phyloP scores from a whole-genome alignment of 1,140 invertebrate species.

The Medauroidea extradentata region DNA sequence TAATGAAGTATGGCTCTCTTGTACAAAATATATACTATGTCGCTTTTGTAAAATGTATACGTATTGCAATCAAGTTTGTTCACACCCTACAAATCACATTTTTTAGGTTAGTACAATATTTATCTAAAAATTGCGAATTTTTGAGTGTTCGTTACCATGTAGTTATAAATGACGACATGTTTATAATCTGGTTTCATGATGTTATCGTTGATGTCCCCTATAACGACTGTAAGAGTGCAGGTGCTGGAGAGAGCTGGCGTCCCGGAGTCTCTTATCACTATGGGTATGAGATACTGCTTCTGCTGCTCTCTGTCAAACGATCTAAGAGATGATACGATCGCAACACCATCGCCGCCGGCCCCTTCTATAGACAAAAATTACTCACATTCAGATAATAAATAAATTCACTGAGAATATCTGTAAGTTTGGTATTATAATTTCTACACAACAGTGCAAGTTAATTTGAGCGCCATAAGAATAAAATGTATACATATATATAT shows the following conservation, averaged over 20 bases:
- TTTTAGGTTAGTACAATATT: no score
- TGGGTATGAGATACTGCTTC: constrained; percentile 58
- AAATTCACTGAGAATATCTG: neutral
- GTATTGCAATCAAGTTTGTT: no score
- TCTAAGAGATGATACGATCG: constrained; percentile 53
- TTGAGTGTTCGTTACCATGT: constrained; percentile 52
- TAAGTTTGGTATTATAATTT: neutral
- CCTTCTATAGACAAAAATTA: constrained; percentile 41
- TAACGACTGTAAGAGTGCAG: constrained; percentile 59
- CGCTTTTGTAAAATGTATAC: no score
- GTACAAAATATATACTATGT: no score
- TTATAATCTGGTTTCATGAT: constrained; percentile 62
- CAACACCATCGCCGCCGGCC: constrained; percentile 58
- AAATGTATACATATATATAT: no score
- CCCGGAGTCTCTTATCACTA: constrained; percentile 56
- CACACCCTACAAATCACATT: no score
- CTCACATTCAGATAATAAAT: neutral
- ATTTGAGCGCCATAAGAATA: no score
- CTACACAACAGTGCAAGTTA: neutral
- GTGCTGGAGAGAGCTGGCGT: constrained; percentile 57
- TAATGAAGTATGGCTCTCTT: no score
- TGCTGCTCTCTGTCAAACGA: constrained; percentile 63
- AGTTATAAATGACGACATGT: constrained; percentile 66
- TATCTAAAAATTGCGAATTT: no score
- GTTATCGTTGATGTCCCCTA: constrained; percentile 68